Base-by-base conservation (phyloP, 2,797 vertebrate species). In the Micropoecilia bifurca region DNA sequence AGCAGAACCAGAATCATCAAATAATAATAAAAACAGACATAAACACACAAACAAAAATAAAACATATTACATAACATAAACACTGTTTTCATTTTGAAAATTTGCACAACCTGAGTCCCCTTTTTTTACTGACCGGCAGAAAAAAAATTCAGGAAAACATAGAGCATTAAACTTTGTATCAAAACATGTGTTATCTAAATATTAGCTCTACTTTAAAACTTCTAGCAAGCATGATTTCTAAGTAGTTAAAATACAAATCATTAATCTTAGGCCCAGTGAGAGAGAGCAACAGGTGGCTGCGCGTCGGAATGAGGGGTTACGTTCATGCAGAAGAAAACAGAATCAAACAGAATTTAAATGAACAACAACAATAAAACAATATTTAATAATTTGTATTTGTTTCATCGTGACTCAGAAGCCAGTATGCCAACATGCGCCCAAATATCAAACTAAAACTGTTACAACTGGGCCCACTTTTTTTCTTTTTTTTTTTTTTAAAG, bases 51-150 rank as follows among this genome's bases (percentile, higher is more conserved):
- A 94, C 94, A 48, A 46, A 14, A 50, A 48, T 94, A 94, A 92
- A 91, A 90, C 72, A 71, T 91, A 89, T 94, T 89, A 94, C 93
- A 92, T 93, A 96, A 97, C 96, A 93, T 93, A 93, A 85, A 97
- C 87, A 77, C 79, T 83, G 94, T 97, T 98, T 98, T 98, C 96
- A 96, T 98, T 98, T 98, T 97, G 97, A 97, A 95, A 96, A 96
- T 97, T 98, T 97, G 97, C 97, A 97, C 94, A 94, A 97, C 97
- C 95, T 96, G 97, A 95, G 96, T 97, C 96, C 97, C 96, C 95
- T 97, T 97, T 97, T 59, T 98, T 98, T 96, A 98, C 98, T 99
- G 97, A 98, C 97, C 98, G 96, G 98, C 97, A 99, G 97, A 90
- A 30, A 96, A 96, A 84, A 96, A 96, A 96, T 93, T 95, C 94